Evolutionary conservation across 2,113 vertebrate genomes (phyloP).

Genomic region (Mirza zaza): DNA sequence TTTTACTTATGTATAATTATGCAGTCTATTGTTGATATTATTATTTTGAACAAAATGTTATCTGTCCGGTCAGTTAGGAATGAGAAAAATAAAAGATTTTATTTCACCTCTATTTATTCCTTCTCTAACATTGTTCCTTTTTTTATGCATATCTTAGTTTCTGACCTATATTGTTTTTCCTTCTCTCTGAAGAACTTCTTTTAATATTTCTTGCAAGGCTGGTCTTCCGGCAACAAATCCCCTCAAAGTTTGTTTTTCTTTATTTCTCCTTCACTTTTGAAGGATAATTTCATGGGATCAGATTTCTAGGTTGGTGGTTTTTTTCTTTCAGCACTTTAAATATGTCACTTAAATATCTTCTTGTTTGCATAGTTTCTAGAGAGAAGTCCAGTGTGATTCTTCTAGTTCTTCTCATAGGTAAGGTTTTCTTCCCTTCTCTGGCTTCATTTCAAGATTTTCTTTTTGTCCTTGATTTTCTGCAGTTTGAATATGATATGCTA

Average conservation of each 20-base stretch:
- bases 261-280: not conserved
- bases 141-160: not conserved
- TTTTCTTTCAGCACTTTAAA: not conserved
- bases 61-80: not conserved
- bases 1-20: not conserved
- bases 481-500: not conserved
- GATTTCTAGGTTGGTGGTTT: not conserved
- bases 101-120: not conserved
- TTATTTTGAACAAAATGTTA: not conserved
- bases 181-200: constrained; percentile 15
- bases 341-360: not conserved
- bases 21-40: not conserved
- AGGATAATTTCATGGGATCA: not conserved
- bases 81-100: not conserved
- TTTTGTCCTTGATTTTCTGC: constrained; percentile 8
- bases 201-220: not conserved
- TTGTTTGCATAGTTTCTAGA: not conserved
- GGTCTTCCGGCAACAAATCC: not conserved
- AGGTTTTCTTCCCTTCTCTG: not conserved
- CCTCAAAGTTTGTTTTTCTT: not conserved
- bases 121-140: not conserved
- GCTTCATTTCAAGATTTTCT: not conserved
- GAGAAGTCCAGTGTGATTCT: not conserved
- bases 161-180: not conserved
- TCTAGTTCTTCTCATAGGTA: not conserved